Evolutionary conservation across 2,888 invertebrate genomes (phyloP).

Genomic region (Noctua janthina): DNA sequence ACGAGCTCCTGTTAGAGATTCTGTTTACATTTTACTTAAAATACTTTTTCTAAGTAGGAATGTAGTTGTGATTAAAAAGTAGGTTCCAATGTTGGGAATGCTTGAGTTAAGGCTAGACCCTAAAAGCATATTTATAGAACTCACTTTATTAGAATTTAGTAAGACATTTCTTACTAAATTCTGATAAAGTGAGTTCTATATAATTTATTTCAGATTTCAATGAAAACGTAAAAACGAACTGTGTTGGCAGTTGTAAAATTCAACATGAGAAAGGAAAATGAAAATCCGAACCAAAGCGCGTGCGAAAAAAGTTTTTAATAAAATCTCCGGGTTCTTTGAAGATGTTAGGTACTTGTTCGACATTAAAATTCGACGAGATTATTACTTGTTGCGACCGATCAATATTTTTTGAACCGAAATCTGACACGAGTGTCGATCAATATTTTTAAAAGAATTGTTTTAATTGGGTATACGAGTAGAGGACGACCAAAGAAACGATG

Average conservation of each 20-base stretch:
- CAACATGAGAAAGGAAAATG: not conserved
- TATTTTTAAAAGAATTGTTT: not conserved
- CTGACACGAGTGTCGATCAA: not conserved
- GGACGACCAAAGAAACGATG: too few species aligned
- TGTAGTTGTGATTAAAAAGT: too few species aligned
- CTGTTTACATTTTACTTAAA: too few species aligned
- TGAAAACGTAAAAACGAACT: not conserved
- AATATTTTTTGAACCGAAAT: not conserved
- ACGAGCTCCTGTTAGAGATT: too few species aligned
- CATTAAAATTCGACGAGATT: slow-evolving; percentile 7
- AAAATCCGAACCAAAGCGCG: not conserved
- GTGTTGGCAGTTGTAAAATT: slow-evolving; percentile 10
- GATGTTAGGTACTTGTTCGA: slow-evolving; percentile 4
- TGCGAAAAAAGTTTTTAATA: slow-evolving; percentile 29
- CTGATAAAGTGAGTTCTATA: not conserved
- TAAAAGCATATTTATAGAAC: not conserved
- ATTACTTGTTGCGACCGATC: not conserved
- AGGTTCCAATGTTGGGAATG: not conserved
- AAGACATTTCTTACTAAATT: not conserved
- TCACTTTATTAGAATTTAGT: too few species aligned
- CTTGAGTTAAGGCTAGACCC: not conserved
- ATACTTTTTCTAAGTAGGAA: too few species aligned
- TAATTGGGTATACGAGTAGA: too few species aligned
- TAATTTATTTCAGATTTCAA: not conserved
- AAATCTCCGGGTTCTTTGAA: slow-evolving; percentile 16